Conservation (phyloP, 2,888 invertebrate species). For the Vandiemenella viatica region DNA sequence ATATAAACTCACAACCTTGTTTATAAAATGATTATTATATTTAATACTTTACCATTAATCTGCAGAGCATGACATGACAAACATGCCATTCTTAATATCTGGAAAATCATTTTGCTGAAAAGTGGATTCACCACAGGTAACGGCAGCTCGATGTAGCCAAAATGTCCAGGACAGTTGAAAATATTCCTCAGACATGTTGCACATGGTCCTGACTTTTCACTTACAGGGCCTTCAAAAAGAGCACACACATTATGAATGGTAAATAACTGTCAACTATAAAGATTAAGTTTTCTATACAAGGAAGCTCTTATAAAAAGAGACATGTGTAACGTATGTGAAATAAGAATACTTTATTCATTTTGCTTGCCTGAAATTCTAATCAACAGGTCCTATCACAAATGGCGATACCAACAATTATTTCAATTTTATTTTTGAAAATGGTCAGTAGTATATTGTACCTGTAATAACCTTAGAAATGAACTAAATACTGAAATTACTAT, state of each 20-base stretch:
- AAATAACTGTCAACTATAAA: too few species aligned
- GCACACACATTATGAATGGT: too few species aligned
- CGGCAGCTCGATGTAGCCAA: slow-evolving; percentile 85
- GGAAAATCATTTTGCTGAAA: slow-evolving; percentile 58
- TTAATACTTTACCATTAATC: slow-evolving; percentile 25
- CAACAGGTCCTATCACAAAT: too few species aligned
- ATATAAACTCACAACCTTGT: too few species aligned
- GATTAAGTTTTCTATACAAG: too few species aligned
- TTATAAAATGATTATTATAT: too few species aligned
- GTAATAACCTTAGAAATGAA: too few species aligned
- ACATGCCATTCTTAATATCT: slow-evolving; percentile 53
- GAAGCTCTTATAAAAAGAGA: too few species aligned
- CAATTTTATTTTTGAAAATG: too few species aligned
- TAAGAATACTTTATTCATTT: neutral
- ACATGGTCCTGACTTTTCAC: slow-evolving; percentile 54
- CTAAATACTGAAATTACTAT: too few species aligned
- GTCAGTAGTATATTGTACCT: too few species aligned
- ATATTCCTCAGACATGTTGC: slow-evolving; percentile 57
- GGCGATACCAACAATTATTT: too few species aligned
- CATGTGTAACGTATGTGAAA: neutral
- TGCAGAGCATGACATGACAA: slow-evolving; percentile 53
- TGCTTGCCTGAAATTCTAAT: neutral
- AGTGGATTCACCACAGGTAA: slow-evolving; percentile 82
- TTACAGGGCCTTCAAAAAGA: slow-evolving; percentile 40
- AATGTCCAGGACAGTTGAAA: slow-evolving; percentile 73